A percentile compares a stretch with the other conserved stretches of the same genome.
These are phyloP conservation scores for Micromesistius poutassou DNA, from an alignment of 2,797 vertebrate species.

Conservation along the genomic window DNA sequence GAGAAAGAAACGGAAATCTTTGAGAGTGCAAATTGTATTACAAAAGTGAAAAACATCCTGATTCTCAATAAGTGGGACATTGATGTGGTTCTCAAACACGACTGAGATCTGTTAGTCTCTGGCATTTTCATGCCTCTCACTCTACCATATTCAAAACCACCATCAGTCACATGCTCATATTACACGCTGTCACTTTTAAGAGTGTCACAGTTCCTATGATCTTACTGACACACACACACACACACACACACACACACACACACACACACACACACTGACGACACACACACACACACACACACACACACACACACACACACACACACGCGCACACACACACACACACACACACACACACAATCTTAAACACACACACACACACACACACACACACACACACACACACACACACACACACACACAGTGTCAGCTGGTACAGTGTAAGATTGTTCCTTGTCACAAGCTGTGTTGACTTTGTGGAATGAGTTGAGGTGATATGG, in stretches of 20 bases:
- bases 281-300: background rate
- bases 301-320: conserved; percentile 5
- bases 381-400: background rate
- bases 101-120: background rate
- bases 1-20: too few relatives aligned
- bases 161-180: conserved; percentile 6
- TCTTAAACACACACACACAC: background rate
- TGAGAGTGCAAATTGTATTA: background rate
- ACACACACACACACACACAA: background rate
- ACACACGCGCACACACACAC: conserved; percentile 4
- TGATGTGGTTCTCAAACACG: background rate
- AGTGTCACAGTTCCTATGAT: background rate
- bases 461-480: conserved; percentile 52
- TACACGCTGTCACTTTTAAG: conserved; percentile 20
- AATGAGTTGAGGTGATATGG: conserved; percentile 61
- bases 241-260: background rate
- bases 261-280: background rate
- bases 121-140: background rate
- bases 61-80: background rate
- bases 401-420: background rate
- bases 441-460: background rate
- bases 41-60: background rate
- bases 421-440: background rate
- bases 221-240: background rate
- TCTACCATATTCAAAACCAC: conserved; percentile 22